phyloP scores from a whole-genome alignment of 2,113 vertebrate genomes.

The Seriola aureovittata region DNA sequence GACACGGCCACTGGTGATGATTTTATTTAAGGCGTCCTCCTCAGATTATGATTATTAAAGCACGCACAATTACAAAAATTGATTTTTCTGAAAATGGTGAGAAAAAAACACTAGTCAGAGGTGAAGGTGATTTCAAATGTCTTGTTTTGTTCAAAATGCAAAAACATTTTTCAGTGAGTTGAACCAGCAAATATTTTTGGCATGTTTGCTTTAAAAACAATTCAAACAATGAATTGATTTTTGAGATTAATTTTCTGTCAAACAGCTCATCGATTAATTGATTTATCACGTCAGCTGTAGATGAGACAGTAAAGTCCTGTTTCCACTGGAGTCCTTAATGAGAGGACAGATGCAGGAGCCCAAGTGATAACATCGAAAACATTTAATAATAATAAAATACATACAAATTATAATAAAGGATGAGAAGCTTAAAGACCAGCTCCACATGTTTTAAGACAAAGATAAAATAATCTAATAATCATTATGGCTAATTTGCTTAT shows the following conservation, averaged over 20 bases:
- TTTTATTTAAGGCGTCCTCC: not conserved
- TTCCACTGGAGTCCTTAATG: too few species aligned
- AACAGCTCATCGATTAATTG: not conserved
- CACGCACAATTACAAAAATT: not conserved
- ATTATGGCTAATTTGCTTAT: not conserved
- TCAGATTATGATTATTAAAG: not conserved
- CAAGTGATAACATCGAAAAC: not conserved
- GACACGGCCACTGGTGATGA: conserved; percentile 7
- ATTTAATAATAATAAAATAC: not conserved
- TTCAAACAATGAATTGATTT: not conserved
- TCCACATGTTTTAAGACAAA: not conserved
- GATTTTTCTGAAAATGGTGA: not conserved
- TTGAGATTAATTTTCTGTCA: not conserved
- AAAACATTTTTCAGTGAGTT: too few species aligned
- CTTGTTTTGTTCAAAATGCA: not conserved
- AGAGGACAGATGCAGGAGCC: too few species aligned
- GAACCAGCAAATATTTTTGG: too few species aligned
- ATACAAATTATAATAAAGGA: not conserved
- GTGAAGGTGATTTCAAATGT: not conserved
- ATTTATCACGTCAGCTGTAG: not conserved
- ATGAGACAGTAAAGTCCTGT: too few species aligned
- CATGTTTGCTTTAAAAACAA: not conserved
- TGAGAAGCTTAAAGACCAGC: not conserved
- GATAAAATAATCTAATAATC: not conserved
- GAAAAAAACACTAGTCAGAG: not conserved